Percentiles rank a stretch among this genome's conserved stretches.
phyloP scores from a whole-genome alignment of 2,888 invertebrate genomes.

The Drosophila mercatorum region DNA sequence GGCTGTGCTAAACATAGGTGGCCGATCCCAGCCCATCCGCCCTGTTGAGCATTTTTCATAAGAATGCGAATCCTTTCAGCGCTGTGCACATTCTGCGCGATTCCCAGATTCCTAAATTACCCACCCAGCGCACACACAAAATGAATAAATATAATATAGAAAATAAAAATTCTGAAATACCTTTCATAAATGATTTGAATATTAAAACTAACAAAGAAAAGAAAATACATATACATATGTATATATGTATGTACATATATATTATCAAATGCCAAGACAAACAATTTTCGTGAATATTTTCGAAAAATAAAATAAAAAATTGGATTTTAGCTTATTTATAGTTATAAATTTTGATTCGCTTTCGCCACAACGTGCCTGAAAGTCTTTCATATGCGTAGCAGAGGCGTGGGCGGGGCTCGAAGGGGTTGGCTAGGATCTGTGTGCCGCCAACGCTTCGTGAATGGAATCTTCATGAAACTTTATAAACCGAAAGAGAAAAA shows the following conservation, averaged over 20 bases:
- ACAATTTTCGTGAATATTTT: constrained; percentile 51
- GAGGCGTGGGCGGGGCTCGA: not conserved
- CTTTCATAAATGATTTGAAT: constrained; percentile 68
- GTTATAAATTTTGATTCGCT: constrained; percentile 67
- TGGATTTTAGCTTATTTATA: constrained; percentile 68
- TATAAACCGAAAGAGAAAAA: constrained; percentile 42
- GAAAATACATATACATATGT: constrained; percentile 28
- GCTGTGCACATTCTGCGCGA: constrained; percentile 44
- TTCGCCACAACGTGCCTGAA: constrained; percentile 57
- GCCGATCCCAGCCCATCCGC: constrained; percentile 17
- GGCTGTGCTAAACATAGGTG: constrained; percentile 16
- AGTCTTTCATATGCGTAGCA: constrained; percentile 12
- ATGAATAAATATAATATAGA: constrained; percentile 10
- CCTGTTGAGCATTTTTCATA: constrained; percentile 45
- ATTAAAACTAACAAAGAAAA: constrained; percentile 59
- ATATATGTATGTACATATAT: constrained; percentile 15
- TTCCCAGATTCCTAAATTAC: constrained; percentile 48
- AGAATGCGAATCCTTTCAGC: constrained; percentile 56
- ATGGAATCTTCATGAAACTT: constrained; percentile 55
- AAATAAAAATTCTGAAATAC: constrained; percentile 43
- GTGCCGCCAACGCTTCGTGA: constrained; percentile 31
- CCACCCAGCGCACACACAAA: constrained; percentile 16
- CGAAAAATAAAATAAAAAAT: constrained; percentile 1
- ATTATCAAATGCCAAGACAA: constrained; percentile 56
- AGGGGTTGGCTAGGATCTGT: not conserved